A percentile compares a stretch with the other conserved stretches of the same genome.
These are phyloP conservation scores for Labeo calbasu DNA, from an alignment of 2,797 vertebrate genomes.

Conservation along the genomic window DNA sequence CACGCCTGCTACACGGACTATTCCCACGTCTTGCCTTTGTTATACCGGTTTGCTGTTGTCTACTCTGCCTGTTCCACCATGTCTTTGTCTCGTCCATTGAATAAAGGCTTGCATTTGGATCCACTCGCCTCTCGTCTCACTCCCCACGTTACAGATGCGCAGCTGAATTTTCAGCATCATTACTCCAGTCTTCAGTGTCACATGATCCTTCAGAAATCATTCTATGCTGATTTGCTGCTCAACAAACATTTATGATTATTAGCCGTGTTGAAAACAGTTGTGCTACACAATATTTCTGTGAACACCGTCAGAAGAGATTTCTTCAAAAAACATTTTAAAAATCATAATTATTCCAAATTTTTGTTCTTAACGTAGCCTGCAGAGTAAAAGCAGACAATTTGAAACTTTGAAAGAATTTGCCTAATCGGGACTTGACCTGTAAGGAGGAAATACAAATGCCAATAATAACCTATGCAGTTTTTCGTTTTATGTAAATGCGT, in stretches of 20 bases:
- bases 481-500: background rate
- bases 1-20: too few species aligned
- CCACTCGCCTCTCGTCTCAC: too few species aligned
- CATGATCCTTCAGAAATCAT: background rate
- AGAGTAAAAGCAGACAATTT: slow-evolving; percentile 45
- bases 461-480: background rate
- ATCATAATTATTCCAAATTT: background rate
- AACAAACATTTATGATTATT: background rate
- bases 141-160: too few species aligned
- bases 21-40: too few species aligned
- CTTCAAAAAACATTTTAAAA: background rate
- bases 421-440: background rate
- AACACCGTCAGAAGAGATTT: background rate
- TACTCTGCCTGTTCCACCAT: too few species aligned
- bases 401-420: slow-evolving; percentile 27
- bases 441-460: background rate
- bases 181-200: background rate
- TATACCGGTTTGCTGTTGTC: too few species aligned
- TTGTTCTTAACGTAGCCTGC: background rate
- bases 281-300: too few species aligned
- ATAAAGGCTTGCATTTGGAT: too few species aligned
- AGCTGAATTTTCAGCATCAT: background rate
- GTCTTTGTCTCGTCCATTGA: too few species aligned
- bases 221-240: background rate
- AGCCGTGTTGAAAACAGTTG: background rate